These are phyloP conservation scores for Periophthalmus modestus DNA, from an alignment of 2,113 vertebrate species.

Conservation along the genomic window DNA sequence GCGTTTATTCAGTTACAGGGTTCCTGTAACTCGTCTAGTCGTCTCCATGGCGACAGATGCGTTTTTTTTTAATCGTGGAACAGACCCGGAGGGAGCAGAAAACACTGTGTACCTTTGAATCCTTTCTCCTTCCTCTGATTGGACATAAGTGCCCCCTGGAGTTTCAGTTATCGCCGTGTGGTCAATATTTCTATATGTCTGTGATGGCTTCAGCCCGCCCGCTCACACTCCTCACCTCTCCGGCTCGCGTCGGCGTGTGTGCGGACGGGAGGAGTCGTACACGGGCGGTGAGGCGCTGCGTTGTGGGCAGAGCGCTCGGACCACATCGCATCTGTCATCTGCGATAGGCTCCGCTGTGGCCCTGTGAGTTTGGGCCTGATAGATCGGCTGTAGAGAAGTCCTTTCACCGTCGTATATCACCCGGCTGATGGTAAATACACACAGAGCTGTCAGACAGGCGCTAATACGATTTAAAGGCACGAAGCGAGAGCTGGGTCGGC, in stretches of 20 bases:
- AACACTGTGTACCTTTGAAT: no score
- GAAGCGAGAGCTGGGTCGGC: conserved; percentile 22
- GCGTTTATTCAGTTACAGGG: no score
- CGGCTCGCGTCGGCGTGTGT: conserved; percentile 44
- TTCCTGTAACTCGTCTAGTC: no score
- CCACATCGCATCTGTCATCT: conserved; percentile 54
- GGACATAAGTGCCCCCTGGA: background rate
- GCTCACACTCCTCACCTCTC: conserved; percentile 46
- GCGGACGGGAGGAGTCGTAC: conserved; percentile 47
- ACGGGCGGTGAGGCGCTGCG: conserved; percentile 36
- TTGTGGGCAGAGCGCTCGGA: conserved; percentile 22
- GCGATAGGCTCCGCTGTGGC: conserved; percentile 52
- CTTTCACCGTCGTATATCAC: conserved; percentile 61
- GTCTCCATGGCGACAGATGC: no score
- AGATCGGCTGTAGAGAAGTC: conserved; percentile 58
- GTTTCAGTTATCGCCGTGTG: background rate
- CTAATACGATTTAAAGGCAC: conserved; percentile 30
- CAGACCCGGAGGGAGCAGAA: no score
- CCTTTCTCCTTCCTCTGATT: background rate
- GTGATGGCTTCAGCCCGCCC: background rate
- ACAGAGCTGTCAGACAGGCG: conserved; percentile 25
- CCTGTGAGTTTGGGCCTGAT: conserved; percentile 58
- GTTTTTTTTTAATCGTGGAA: no score
- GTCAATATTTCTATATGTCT: background rate
- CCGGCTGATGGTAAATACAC: conserved; percentile 46